Evolutionary conservation across 2,113 vertebrate genomes (phyloP).

Genomic region (Ctenodactylus gundi): DNA sequence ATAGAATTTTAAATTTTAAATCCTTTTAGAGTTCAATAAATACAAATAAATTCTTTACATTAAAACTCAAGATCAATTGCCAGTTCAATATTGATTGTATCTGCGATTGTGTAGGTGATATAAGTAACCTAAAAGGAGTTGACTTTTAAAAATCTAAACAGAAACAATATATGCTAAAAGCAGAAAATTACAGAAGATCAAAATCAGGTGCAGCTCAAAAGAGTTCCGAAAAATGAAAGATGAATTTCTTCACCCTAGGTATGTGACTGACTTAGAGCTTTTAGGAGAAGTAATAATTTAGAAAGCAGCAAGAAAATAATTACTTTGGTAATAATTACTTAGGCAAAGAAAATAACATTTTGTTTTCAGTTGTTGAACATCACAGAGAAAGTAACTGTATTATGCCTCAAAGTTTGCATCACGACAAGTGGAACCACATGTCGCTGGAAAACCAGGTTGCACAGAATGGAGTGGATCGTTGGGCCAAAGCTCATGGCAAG

Average conservation of each 20-base stretch:
- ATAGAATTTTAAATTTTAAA: background rate
- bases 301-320: background rate
- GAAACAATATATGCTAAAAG: background rate
- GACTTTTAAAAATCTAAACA: background rate
- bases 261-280: background rate
- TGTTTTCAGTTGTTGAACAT: background rate
- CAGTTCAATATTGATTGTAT: background rate
- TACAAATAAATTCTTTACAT: background rate
- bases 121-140: background rate
- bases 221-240: background rate
- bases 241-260: background rate
- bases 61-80: background rate
- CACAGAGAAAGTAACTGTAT: background rate
- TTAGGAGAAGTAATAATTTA: background rate
- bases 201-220: background rate
- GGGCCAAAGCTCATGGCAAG: background rate
- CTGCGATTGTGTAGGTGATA: background rate
- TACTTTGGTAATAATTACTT: background rate
- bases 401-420: background rate
- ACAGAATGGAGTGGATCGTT: background rate
- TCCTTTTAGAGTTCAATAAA: constrained; percentile 2
- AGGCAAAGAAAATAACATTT: background rate
- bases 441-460: background rate
- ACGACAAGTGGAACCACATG: background rate
- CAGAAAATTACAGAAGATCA: background rate